These are phyloP conservation scores for Tenebrosternarchus preto DNA, from an alignment of 2,113 vertebrate species.

Conservation along the genomic window DNA sequence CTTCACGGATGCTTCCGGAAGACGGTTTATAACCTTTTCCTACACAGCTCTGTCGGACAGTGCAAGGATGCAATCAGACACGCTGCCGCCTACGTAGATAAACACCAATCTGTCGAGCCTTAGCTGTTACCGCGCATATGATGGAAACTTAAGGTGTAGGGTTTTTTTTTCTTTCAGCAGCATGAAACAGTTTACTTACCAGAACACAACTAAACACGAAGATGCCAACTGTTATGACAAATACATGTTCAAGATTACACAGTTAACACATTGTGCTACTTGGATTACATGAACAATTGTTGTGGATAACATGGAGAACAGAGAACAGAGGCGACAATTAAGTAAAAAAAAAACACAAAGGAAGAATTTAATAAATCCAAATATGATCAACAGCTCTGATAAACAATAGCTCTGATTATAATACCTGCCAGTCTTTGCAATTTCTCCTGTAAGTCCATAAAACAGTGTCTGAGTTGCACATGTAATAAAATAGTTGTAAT, in stretches of 20 bases:
- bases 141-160: neutral
- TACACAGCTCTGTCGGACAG: no score
- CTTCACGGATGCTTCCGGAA: no score
- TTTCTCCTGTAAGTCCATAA: slow-evolving; percentile 24
- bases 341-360: slow-evolving; percentile 30
- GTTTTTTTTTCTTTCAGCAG: slow-evolving; percentile 2
- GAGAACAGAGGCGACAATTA: slow-evolving; percentile 7
- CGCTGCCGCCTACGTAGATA: neutral
- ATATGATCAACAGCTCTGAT: slow-evolving; percentile 46
- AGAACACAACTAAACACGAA: slow-evolving; percentile 26
- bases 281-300: neutral
- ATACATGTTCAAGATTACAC: slow-evolving; percentile 8
- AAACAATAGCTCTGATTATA: slow-evolving; percentile 43
- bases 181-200: slow-evolving; percentile 40
- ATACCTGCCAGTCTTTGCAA: slow-evolving; percentile 16
- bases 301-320: neutral
- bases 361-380: slow-evolving; percentile 51
- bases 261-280: neutral
- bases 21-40: no score
- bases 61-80: no score
- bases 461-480: slow-evolving; percentile 32
- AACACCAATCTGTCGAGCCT: neutral
- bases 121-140: neutral
- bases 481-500: slow-evolving; percentile 43
- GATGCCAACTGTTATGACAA: slow-evolving; percentile 35